Evolutionary conservation across 2,113 vertebrate species (phyloP), one percentile per base, ranked within the genome.

Genomic region (Gymnocephalus cernua): DNA sequence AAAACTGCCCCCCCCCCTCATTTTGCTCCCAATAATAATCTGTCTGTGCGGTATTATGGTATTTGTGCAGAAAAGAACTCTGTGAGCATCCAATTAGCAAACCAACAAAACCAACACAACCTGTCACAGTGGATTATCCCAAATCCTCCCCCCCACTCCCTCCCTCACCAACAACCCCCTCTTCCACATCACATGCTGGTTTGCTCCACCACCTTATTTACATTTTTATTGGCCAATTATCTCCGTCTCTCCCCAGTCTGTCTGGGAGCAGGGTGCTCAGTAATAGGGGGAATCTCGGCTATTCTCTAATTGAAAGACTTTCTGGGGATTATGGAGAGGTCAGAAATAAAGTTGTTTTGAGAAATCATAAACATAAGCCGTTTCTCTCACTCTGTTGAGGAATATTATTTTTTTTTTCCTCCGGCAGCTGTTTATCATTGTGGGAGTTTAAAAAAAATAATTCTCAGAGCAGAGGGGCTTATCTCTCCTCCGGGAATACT

Each of bases 221-320:
- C 93, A 95, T 95, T 93, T 95, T 93, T 94, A 94, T 95, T 94
- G 92, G 93, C 90, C 90, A 94, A 94, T 94, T 95, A 95, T 94
- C 93, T 93, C 78, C 62, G 81, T 84, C 92, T 93, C 91, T 91
- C 85, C 82, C 83, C 75, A 77, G 87, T 86, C 85, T 92, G 85
- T 92, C 90, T 90, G 85, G 83, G 75, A 87, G 85, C 81, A 83
- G 69, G 65, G 51, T 2, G 47, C 79, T 74, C 66, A 58, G 78
- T 79, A 89, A 88, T 88, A 89, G 79, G 74, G 84, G 81, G 82
- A 88, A 87, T 91, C 86, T 83, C 83, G 84, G 80, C 79, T 79
- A 61, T 88, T 92, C 91, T 89, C 77, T 94, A 93, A 93, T 91
- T 94, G 92, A 93, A 90, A 92, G 91, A 89, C 91, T 89, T 91